Evolutionary conservation across 2,888 invertebrate genomes (phyloP).

Genomic region (Cynaeus angustus): DNA sequence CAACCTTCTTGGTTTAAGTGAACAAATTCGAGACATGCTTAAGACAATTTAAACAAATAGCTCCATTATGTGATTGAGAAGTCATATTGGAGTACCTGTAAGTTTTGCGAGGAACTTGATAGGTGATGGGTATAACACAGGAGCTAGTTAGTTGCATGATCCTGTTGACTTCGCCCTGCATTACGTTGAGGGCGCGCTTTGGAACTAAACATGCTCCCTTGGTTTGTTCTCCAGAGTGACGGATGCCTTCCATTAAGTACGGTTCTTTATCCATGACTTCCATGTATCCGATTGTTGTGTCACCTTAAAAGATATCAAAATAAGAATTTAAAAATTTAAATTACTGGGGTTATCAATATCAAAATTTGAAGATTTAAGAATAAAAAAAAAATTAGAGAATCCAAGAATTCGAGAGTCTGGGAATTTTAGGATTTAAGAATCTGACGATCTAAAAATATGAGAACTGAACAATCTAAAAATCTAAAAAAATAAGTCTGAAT

Average conservation of each 20-base stretch:
- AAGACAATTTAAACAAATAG: too few relatives aligned
- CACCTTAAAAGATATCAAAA: constrained; percentile 72
- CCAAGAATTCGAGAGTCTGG: too few relatives aligned
- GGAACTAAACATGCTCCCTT: constrained; percentile 95
- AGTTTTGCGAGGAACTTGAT: constrained; percentile 78
- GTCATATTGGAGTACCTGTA: constrained; percentile 69
- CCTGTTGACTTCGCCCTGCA: constrained; percentile 97
- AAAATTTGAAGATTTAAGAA: too few relatives aligned
- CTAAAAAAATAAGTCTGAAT: too few relatives aligned
- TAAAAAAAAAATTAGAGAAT: too few relatives aligned
- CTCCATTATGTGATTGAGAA: too few relatives aligned
- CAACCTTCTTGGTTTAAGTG: background rate
- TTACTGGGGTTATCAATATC: too few relatives aligned
- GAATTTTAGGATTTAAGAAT: too few relatives aligned
- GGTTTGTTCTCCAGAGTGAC: constrained; percentile 95
- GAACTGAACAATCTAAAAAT: too few relatives aligned
- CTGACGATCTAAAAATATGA: too few relatives aligned
- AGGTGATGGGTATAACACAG: constrained; percentile 93
- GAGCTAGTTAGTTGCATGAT: constrained; percentile 90
- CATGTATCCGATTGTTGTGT: constrained; percentile 92
- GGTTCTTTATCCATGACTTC: constrained; percentile 94
- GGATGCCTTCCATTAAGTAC: constrained; percentile 89
- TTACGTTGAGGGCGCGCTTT: constrained; percentile 93
- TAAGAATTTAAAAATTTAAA: too few relatives aligned
- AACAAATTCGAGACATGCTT: too few relatives aligned